Evolutionary conservation across 2,797 vertebrate species (phyloP).

Genomic region (Hipposideros larvatus): DNA sequence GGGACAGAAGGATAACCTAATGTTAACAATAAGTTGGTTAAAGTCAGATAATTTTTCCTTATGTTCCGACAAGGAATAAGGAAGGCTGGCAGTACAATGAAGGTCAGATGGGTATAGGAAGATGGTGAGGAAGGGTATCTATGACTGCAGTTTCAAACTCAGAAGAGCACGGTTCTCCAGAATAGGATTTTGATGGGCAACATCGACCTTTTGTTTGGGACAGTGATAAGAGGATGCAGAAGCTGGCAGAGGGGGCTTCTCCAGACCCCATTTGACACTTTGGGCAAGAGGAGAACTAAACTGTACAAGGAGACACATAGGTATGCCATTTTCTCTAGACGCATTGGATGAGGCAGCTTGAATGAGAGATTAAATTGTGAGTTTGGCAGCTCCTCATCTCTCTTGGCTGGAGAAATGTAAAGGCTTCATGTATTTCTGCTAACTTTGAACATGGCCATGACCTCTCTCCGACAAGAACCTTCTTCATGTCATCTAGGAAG

Average conservation of each 20-base stretch:
- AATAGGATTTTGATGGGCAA: background rate
- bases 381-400: background rate
- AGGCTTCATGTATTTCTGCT: background rate
- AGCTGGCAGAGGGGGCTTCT: background rate
- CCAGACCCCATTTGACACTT: background rate
- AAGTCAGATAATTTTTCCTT: background rate
- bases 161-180: background rate
- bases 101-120: background rate
- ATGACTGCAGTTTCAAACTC: conserved; percentile 18
- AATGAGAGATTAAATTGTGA: background rate
- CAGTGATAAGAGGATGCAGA: background rate
- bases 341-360: background rate
- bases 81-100: background rate
- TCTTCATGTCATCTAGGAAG: background rate
- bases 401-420: background rate
- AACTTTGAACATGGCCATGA: background rate
- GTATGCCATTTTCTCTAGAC: background rate
- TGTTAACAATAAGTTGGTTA: background rate
- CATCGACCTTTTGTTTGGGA: conserved; percentile 26
- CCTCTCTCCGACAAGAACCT: background rate
- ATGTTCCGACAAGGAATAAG: background rate
- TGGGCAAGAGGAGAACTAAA: background rate
- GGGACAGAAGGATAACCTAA: background rate
- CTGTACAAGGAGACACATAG: background rate
- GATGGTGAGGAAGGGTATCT: background rate